Percentiles rank a stretch among this genome's conserved stretches.
Evolutionary conservation across 2,113 vertebrate species (phyloP).

Genomic region (Neolamprologus sp.): DNA sequence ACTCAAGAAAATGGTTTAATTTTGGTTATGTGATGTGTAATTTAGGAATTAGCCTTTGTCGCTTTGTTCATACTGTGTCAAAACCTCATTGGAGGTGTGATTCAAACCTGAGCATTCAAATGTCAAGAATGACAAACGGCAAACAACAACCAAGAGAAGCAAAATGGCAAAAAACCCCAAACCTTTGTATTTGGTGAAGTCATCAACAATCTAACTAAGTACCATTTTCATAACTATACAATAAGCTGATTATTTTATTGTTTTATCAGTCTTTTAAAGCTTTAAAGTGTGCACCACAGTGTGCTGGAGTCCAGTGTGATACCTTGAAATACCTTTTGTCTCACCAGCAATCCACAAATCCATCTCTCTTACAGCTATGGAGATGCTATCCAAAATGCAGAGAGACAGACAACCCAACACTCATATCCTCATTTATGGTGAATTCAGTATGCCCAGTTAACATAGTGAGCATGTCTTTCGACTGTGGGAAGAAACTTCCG

Average conservation of each 20-base stretch:
- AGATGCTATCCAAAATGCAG: neutral
- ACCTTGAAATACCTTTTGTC: neutral
- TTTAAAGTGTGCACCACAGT: neutral
- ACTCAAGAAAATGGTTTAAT: neutral
- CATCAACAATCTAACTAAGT: neutral
- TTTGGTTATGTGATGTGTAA: neutral
- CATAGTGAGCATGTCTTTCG: neutral
- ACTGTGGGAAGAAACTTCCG: neutral
- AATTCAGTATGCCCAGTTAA: neutral
- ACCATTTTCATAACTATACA: neutral
- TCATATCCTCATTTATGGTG: neutral
- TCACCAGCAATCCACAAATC: neutral
- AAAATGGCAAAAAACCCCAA: accelerated
- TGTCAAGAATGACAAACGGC: neutral
- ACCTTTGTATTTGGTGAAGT: neutral
- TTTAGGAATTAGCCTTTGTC: neutral
- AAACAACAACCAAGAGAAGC: neutral
- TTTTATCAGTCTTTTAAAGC: neutral
- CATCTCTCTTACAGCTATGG: neutral
- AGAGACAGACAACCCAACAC: neutral
- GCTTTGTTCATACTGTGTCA: neutral
- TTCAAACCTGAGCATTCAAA: neutral
- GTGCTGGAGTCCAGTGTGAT: neutral
- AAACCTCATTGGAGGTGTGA: neutral
- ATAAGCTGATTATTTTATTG: neutral